phyloP scores from a whole-genome alignment of 2,113 vertebrate species.

The Gymnogyps californianus region DNA sequence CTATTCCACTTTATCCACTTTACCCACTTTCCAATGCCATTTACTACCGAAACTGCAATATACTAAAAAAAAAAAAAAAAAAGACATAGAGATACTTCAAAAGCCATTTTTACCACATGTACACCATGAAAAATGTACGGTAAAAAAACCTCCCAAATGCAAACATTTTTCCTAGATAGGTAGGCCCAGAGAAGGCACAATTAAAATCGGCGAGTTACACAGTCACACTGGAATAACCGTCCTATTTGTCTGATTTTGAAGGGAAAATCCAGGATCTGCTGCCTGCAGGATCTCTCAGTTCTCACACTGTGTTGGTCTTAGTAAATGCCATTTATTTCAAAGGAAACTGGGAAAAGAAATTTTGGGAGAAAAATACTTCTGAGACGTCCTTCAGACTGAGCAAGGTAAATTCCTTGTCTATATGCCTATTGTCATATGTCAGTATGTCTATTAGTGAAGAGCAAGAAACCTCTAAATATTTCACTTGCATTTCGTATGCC shows the following conservation, averaged over 20 bases:
- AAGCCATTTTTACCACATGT: background rate
- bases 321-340: conserved; percentile 93
- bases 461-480: background rate
- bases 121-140: background rate
- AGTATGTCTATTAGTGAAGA: background rate
- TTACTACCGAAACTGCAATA: background rate
- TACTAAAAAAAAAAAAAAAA: too few species aligned
- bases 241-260: conserved; percentile 38
- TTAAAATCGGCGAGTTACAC: background rate
- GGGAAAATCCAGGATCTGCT: conserved; percentile 87
- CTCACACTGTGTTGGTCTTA: conserved; percentile 75
- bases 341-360: conserved; percentile 82
- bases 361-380: conserved; percentile 76
- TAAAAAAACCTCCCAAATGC: background rate
- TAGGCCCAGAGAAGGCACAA: background rate
- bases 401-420: conserved; percentile 64
- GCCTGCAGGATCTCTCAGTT: conserved; percentile 72
- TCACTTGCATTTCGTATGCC: background rate
- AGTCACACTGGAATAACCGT: background rate
- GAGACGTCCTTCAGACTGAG: conserved; percentile 80
- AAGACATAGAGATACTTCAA: background rate
- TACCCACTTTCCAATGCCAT: background rate
- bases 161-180: background rate
- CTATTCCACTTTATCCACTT: background rate
- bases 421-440: background rate